Evolutionary conservation across 2,888 invertebrate species (phyloP), one percentile per base, ranked within the genome.

Genomic region (Protodeltote pygarga): DNA sequence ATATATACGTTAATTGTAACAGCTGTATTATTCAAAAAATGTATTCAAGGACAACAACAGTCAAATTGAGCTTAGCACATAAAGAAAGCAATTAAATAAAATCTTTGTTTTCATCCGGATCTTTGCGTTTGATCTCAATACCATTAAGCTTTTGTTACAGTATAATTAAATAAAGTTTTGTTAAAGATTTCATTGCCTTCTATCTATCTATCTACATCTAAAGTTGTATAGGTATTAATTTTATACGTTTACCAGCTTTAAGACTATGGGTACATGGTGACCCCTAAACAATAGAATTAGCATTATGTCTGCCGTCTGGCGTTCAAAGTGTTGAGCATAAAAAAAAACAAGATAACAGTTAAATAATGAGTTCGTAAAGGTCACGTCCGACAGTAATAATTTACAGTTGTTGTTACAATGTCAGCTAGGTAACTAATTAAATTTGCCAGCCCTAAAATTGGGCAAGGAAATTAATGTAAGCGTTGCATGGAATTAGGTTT

Each of bases 141-240:
- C 23, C 31, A 25, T 45, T 16, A 31, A 15, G 44, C 31, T 37
- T 46, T 59, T 27, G 39, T 20, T 29, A 15, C 25, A 35, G 13
- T 41, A n/a, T n/a, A 55, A 55, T 50, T 52, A 41, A 49, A 47
- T 29, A 6, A 45, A 27, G 27, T 50, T 35, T 29, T 9, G 14
- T 25, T 17, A 3, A 21, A 13, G 19, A 23, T 16, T 33, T 39
- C 19, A 14, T 21, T 21, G 2, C 17, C n/a, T n/a, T n/a, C n/a
- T n/a, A n/a, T n/a, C n/a, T n/a, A n/a, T n/a, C n/a, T n/a, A n/a
- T n/a, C n/a, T n/a, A n/a, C n/a, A n/a, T n/a, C n/a, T n/a, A n/a
- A n/a, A n/a, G n/a, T n/a, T n/a, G n/a, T n/a, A n/a, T n/a, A n/a
- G n/a, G n/a, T n/a, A n/a, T n/a, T n/a, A n/a, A n/a, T n/a, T n/a